Evolutionary conservation across 2,797 vertebrate species (phyloP), one percentile per base, ranked within the genome.

Genomic region (Natrix natrix): DNA sequence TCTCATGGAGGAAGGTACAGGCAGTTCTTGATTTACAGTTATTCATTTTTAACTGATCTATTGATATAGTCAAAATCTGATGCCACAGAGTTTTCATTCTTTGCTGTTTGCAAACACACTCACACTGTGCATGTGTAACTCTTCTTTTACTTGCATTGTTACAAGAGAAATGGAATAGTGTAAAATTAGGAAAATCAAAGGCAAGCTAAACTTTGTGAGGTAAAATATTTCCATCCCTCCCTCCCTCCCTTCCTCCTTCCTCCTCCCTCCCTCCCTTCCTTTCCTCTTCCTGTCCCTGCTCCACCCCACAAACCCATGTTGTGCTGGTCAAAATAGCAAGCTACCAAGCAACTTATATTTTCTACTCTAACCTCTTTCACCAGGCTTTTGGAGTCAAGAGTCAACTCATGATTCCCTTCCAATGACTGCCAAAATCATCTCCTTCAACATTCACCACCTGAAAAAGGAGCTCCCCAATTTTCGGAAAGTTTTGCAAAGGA

Each of bases 1-100:
- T 43, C 28, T 52, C 43, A 52, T 17, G 14, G 60, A 61, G 86
- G 24, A 63, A 17, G 8, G 6, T 57, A 28, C 3, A 57, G 11
- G 7, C 57, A 3, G 14, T 74, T 6, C n/a, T 32, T 74, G 66
- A 74, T n/a, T 74, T 74, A 74, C n/a, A 37, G n/a, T 2, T 74
- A 16, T 74, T 74, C 2, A 1, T 13, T 28, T 28, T 24, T 60
- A 60, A 66, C 4, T 95, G 66, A 87, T 96, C 95, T 95, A 89
- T 66, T 91, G 95, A 92, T 92, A 92, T 92, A 94, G 60, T 95
- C 93, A 96, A 95, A 94, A 0, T 0, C 63, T 95, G 95, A 95
- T 95, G 95, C 95, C 90, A 24, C 88, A 95, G 91, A 94, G 87
- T 63, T 57, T 93, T 20, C 74, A 48, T 43, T n/a, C 92, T 94